Percentiles rank a stretch among this genome's conserved stretches.
Conservation (phyloP, 2,113 vertebrate species). For the Hemiprocne comata region DNA sequence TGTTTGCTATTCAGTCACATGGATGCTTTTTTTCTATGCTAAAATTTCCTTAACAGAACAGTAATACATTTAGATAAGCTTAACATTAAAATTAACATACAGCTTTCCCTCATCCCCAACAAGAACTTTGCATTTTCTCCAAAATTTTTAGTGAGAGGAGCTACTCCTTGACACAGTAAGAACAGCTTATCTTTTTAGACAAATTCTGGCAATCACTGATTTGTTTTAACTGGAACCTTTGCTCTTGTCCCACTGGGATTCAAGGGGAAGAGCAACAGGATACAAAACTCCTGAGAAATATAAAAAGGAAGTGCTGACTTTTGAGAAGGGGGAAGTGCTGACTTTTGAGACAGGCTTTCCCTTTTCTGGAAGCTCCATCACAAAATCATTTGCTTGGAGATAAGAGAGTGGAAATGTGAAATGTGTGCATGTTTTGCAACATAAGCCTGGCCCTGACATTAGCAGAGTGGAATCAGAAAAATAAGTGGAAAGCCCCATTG, state of each 20-base stretch:
- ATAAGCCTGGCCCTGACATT: not conserved
- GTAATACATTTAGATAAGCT: not conserved
- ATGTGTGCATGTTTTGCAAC: not conserved
- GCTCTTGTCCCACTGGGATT: not conserved
- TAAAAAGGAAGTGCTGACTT: too few relatives aligned
- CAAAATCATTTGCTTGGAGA: not conserved
- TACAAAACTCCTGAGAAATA: not conserved
- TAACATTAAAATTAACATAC: not conserved
- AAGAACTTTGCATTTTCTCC: not conserved
- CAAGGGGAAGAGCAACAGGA: not conserved
- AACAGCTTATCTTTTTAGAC: not conserved
- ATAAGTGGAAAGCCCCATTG: not conserved
- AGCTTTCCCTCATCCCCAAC: not conserved
- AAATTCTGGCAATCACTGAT: not conserved
- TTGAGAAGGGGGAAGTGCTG: not conserved
- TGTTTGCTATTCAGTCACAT: constrained; percentile 33
- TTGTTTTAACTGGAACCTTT: not conserved
- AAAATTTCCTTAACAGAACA: constrained; percentile 9
- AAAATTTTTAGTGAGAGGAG: not conserved
- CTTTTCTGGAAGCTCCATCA: not conserved
- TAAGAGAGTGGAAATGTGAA: not conserved
- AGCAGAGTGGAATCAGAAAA: not conserved
- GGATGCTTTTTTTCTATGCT: not conserved
- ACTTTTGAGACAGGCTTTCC: not conserved
- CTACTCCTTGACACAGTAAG: not conserved